Evolutionary conservation across 2,888 invertebrate species (phyloP).

Genomic region (Parnassius mnemosyne): DNA sequence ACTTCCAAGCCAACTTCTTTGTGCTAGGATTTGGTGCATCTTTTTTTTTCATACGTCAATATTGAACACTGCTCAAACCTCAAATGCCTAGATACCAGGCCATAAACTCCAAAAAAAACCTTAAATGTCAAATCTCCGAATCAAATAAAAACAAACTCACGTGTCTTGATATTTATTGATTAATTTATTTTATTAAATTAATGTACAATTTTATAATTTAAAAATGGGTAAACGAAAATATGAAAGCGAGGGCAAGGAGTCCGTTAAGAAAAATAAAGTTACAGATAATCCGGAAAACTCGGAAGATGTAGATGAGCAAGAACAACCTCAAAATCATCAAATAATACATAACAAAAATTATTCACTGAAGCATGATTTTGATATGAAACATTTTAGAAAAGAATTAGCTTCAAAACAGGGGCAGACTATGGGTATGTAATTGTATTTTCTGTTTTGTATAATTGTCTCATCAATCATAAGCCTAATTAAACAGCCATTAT

Average conservation of each 20-base stretch:
- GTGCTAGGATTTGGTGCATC: no score
- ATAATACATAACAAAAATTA: conserved; percentile 32
- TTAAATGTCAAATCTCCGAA: no score
- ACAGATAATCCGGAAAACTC: conserved; percentile 36
- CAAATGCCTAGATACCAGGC: no score
- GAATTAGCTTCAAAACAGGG: conserved; percentile 74
- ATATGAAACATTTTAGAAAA: conserved; percentile 81
- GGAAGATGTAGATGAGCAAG: conserved; percentile 31
- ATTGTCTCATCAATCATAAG: background rate
- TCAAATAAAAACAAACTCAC: conserved; percentile 41
- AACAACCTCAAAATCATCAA: conserved; percentile 53
- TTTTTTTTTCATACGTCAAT: no score
- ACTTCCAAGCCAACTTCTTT: no score
- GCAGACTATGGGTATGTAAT: conserved; percentile 75
- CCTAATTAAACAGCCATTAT: no score
- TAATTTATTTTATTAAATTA: conserved; percentile 1
- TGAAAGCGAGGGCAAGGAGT: conserved; percentile 41
- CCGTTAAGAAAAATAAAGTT: conserved; percentile 47
- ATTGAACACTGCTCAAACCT: no score
- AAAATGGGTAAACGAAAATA: conserved; percentile 68
- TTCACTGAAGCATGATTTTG: conserved; percentile 63
- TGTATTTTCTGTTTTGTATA: background rate
- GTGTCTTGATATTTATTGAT: conserved; percentile 33
- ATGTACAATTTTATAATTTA: conserved; percentile 9
- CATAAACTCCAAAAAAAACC: no score